Percentiles rank a stretch among this genome's conserved stretches.
Conservation (phyloP, 2,888 invertebrate species). For the Amaurobius ferox region DNA sequence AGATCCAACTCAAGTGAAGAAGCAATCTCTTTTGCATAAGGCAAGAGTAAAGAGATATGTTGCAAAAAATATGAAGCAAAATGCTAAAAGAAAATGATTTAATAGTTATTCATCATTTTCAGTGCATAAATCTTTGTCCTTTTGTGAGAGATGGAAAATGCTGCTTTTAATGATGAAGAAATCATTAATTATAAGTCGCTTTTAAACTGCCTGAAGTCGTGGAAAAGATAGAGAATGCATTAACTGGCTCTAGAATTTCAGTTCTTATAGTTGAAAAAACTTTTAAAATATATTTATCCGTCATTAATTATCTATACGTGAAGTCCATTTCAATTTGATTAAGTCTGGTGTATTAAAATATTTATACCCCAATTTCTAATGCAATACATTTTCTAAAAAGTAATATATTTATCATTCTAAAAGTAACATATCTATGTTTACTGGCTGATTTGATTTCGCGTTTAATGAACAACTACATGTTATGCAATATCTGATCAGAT, state of each 20-base stretch:
- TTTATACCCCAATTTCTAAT: too few relatives aligned
- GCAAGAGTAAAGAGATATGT: background rate
- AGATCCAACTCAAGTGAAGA: slow-evolving; percentile 30
- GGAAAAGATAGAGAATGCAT: slow-evolving; percentile 2
- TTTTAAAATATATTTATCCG: background rate
- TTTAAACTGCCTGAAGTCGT: background rate
- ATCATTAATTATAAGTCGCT: slow-evolving; percentile 46
- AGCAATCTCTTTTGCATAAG: slow-evolving; percentile 40
- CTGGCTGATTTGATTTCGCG: too few relatives aligned
- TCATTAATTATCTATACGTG: slow-evolving; percentile 5
- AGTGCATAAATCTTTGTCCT: slow-evolving; percentile 39
- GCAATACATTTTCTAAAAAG: too few relatives aligned
- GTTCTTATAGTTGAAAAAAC: background rate
- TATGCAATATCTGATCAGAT: too few relatives aligned
- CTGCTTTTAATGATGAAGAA: slow-evolving; percentile 59
- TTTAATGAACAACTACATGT: too few relatives aligned
- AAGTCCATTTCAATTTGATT: background rate
- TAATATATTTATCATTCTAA: too few relatives aligned
- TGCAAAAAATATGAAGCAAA: slow-evolving; percentile 22
- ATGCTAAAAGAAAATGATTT: slow-evolving; percentile 42
- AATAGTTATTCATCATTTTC: slow-evolving; percentile 62
- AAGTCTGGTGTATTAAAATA: too few relatives aligned
- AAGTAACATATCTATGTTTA: too few relatives aligned
- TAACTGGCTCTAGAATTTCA: background rate
- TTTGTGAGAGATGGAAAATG: slow-evolving; percentile 48